Base-by-base conservation (phyloP, 1,140 invertebrate species). In the Megalopta genalis region DNA sequence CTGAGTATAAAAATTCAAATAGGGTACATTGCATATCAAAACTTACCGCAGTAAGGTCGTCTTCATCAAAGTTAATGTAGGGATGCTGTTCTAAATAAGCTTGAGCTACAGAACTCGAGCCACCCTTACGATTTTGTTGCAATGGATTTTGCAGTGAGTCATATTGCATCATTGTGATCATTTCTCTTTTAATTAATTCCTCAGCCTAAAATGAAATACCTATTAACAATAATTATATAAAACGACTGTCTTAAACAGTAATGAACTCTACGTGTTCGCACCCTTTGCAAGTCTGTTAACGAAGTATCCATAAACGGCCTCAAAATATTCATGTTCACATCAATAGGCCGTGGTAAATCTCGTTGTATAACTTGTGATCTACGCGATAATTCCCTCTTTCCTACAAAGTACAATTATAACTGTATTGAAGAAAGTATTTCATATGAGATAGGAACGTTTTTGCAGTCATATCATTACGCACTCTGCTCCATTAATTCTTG, bases 161-260 rank as follows among this genome's bases (percentile, higher is more conserved):
- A 90, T 97, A 97, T 87, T 99, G 96, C 59, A 99, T 91, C 98
- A 99, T 99, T 9, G 96, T 96, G 37, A 99, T 94, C 98, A 99
- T 99, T 94, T 99, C 99, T 78, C 96, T 94, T 93, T 99, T 99
- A 66, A 99, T 98, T 39, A 99, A 90, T 93, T 99, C 98, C 93
- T 99, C 98, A 27, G 99, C 98, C 94, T 97, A 82, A 23, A 69
- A 85, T 54, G n/a, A 70, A 64, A 77, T 90, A 73, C 49, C 54
- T 23, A 63, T 62, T 81, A 75, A 49, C 32, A 71, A 52, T 59
- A 25, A 49, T 57, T 27, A 60, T 69, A 0, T 25, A 49, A 10
- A 7, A 52, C 18, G 42, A 21, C 46, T 14, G 52, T 42, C 9
- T 12, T 46, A 66, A 27, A 52, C 63, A 57, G 6, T n/a, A 49